Evolutionary conservation across 2,113 vertebrate species (phyloP).

Genomic region (Cyanoderma ruficeps): DNA sequence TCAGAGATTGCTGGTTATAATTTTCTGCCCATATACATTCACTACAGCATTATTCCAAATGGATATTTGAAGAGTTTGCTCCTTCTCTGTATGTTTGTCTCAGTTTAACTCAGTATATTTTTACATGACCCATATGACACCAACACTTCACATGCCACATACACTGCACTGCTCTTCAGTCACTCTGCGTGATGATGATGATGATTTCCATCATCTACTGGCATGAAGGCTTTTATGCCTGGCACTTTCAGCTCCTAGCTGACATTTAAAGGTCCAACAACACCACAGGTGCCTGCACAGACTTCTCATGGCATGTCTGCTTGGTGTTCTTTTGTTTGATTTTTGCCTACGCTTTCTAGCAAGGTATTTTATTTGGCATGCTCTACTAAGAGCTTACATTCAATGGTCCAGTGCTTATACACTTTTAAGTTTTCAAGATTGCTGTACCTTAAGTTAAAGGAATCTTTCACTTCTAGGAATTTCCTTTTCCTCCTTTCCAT

Average conservation of each 20-base stretch:
- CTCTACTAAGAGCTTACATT: background rate
- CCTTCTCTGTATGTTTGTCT: background rate
- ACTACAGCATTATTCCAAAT: background rate
- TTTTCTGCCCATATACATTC: background rate
- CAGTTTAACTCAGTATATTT: background rate
- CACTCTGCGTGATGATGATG: background rate
- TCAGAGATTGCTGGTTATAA: background rate
- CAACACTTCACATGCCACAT: background rate
- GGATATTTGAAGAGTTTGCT: background rate
- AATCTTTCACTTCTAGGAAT: background rate
- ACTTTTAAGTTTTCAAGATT: fast-evolving
- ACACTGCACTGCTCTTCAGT: background rate
- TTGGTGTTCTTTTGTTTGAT: background rate
- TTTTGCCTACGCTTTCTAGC: background rate
- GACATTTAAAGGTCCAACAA: background rate
- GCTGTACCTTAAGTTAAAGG: background rate
- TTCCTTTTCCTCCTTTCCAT: background rate
- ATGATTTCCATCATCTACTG: background rate
- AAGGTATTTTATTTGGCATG: background rate
- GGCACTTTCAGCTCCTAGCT: background rate
- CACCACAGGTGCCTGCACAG: background rate
- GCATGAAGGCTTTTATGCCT: background rate
- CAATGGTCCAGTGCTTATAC: background rate
- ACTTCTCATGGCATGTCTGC: background rate
- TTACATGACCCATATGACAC: background rate